Evolutionary conservation across 2,888 invertebrate species (phyloP).

Genomic region (Euzetes globulus): DNA sequence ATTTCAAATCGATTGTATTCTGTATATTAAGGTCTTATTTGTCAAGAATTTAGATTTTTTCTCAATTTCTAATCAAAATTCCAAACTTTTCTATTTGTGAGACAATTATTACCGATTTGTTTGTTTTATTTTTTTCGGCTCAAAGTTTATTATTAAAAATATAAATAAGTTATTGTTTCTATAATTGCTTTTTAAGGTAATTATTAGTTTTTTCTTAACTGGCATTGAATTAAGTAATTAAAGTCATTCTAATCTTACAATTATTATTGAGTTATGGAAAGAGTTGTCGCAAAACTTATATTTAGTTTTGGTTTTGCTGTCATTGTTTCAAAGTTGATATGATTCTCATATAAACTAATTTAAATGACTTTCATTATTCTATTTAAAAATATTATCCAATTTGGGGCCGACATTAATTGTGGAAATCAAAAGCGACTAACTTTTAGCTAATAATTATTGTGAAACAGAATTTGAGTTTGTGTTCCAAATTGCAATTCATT

Average conservation of each 20-base stretch:
- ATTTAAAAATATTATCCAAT: too few relatives aligned
- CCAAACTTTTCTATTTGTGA: too few relatives aligned
- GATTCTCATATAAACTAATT: too few relatives aligned
- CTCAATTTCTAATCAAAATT: too few relatives aligned
- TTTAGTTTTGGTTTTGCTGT: neutral
- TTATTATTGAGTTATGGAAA: neutral
- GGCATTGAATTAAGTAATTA: conserved; percentile 14
- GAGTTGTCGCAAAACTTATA: neutral
- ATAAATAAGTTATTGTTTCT: neutral
- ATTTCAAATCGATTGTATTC: neutral
- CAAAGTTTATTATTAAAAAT: neutral
- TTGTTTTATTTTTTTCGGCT: neutral
- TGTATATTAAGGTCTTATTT: too few relatives aligned
- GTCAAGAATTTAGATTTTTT: too few relatives aligned
- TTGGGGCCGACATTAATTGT: too few relatives aligned
- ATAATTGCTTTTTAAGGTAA: neutral
- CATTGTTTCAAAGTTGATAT: neutral
- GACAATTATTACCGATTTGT: neutral
- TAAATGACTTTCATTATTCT: too few relatives aligned
- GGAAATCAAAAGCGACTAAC: too few relatives aligned
- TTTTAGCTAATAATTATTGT: too few relatives aligned
- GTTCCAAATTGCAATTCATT: neutral
- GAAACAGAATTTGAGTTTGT: neutral
- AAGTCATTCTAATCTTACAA: neutral
- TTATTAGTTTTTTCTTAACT: neutral